Conservation (phyloP, 92 coral and sea anemone genomes). For the Blastomussa wellsi region DNA sequence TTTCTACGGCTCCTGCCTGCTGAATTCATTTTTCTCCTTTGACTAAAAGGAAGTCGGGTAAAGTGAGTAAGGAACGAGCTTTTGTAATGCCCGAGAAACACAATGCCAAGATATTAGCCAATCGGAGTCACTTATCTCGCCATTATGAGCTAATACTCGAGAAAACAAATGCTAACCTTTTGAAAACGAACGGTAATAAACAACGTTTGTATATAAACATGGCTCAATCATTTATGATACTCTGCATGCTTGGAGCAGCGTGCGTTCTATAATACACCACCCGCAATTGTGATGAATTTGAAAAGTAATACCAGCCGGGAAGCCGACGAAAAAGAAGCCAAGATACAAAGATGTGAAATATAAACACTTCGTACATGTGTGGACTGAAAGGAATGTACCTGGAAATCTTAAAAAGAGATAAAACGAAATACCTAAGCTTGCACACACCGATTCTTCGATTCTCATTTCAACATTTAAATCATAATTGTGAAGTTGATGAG, state of each 20-base stretch:
- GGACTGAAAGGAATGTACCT: slow-evolving; percentile 8
- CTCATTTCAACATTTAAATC: background rate
- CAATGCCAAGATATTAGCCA: slow-evolving; percentile 33
- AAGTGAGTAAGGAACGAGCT: background rate
- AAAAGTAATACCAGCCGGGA: slow-evolving; percentile 15
- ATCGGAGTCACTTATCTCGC: slow-evolving; percentile 16
- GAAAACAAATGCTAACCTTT: slow-evolving; percentile 39
- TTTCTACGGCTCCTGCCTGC: slow-evolving; percentile 22
- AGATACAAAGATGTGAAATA: background rate
- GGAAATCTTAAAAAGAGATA: background rate
- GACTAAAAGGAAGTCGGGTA: background rate
- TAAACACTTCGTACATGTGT: background rate
- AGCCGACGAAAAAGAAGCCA: background rate
- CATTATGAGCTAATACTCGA: slow-evolving; percentile 26
- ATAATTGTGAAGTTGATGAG: slow-evolving; percentile 10
- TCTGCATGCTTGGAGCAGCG: background rate
- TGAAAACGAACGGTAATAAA: slow-evolving; percentile 36
- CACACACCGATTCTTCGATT: background rate
- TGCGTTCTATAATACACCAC: slow-evolving; percentile 17
- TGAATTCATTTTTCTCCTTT: slow-evolving; percentile 11
- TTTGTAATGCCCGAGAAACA: slow-evolving; percentile 8
- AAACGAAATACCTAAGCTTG: background rate
- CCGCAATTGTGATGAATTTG: slow-evolving; percentile 5
- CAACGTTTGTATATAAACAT: slow-evolving; percentile 16
- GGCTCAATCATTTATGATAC: background rate